These are phyloP conservation scores for Olivierus martensii DNA, from an alignment of 1,140 invertebrate species.

Conservation along the genomic window DNA sequence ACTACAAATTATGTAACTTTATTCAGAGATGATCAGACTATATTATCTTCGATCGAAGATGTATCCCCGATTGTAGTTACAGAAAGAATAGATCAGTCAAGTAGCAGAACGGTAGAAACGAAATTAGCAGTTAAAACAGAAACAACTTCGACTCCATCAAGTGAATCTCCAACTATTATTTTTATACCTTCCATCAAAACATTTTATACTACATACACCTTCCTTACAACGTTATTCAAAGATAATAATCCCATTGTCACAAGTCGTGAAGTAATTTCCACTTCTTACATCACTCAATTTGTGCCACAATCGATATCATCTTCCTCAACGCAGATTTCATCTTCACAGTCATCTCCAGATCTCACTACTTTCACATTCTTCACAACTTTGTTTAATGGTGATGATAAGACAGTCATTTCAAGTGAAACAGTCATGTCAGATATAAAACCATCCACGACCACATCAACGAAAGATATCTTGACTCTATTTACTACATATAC, in stretches of 20 bases:
- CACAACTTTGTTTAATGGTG: slow-evolving; percentile 18
- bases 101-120: neutral
- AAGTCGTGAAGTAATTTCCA: slow-evolving; percentile 17
- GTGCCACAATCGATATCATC: slow-evolving; percentile 7
- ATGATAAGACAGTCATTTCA: slow-evolving; percentile 19
- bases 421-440: slow-evolving; percentile 7
- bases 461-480: slow-evolving; percentile 6
- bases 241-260: slow-evolving; percentile 16
- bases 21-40: slow-evolving; percentile 62
- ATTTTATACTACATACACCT: slow-evolving; percentile 21
- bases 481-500: slow-evolving; percentile 22
- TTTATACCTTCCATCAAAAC: slow-evolving; percentile 21
- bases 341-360: slow-evolving; percentile 5
- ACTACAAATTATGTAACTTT: slow-evolving; percentile 71
- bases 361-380: slow-evolving; percentile 17
- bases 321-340: neutral
- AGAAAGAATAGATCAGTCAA: slow-evolving; percentile 3
- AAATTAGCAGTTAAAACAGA: neutral
- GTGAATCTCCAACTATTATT: slow-evolving; percentile 4
- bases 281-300: slow-evolving; percentile 20
- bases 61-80: slow-evolving; percentile 32
- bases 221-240: slow-evolving; percentile 22
- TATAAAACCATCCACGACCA: neutral
- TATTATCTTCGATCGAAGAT: slow-evolving; percentile 62
- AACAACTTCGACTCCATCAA: neutral